Evolutionary conservation across 2,797 vertebrate genomes (phyloP), one percentile per base, ranked within the genome.

Genomic region (Peromyscus attwateri): DNA sequence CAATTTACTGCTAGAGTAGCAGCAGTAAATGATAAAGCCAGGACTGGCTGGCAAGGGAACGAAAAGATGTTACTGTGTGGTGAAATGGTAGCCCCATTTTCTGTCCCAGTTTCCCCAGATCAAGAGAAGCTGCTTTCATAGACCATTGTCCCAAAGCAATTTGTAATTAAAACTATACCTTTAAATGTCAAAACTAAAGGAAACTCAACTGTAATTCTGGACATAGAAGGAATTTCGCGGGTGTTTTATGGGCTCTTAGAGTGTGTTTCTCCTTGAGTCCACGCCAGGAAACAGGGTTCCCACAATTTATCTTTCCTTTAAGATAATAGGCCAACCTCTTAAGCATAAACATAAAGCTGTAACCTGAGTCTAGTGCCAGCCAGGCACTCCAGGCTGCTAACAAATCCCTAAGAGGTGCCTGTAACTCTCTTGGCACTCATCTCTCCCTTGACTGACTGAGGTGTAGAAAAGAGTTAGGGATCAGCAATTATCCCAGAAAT

Each of bases 281-380:
- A 90, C 64, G 81, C 66, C 81, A 96, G 66, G 43, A 96, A 95
- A 94, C 52, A 71, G n/a, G 34, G 52, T 77, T 92, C 11, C 49
- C 87, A 89, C 52, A 62, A 60, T 84, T 83, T 29, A 25, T 55
- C 40, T 93, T 79, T 84, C 83, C 87, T 87, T 94, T 55, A 93
- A 23, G 87, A 92, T 87, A 94, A 93, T 13, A 97, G 37, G 84
- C 46, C 4, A 2, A 93, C 29, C 64, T 96, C 94, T 93, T 96
- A 70, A 76, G 81, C 76, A 90, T 75, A 97, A 96, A 85, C 71
- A 83, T 49, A 40, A 87, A 84, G 84, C 87, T 93, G 84, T 57
- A 81, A 92, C 29, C 62, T 60, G 40, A 80, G 70, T 84, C 89
- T 84, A 71, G 43, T 66, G 64, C 80, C 94, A 94, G 29, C 29